These are phyloP conservation scores for Erythrolamprus reginae DNA, from an alignment of 2,113 vertebrate genomes.

Conservation along the genomic window DNA sequence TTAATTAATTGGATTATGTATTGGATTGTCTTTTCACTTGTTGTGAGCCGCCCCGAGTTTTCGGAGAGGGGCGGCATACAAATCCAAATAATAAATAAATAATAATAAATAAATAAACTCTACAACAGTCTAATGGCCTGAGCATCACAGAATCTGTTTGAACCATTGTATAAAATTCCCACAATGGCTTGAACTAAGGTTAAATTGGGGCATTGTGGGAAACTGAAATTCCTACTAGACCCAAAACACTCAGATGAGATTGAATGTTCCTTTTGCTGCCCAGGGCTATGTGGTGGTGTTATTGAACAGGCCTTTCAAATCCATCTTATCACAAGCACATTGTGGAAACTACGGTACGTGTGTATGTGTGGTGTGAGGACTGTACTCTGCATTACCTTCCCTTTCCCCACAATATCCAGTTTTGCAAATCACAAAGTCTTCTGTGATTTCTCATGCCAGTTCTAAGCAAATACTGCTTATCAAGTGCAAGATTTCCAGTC, in stretches of 20 bases:
- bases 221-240: background rate
- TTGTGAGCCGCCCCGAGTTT: too few species aligned
- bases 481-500: background rate
- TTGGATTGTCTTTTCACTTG: too few species aligned
- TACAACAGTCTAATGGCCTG: background rate
- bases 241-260: background rate
- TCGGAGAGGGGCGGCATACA: too few species aligned
- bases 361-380: background rate
- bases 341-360: background rate
- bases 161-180: background rate
- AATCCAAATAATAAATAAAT: too few species aligned
- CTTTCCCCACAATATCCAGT: too few species aligned
- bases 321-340: background rate
- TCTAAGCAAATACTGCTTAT: background rate
- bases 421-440: background rate
- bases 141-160: background rate
- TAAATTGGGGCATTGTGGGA: background rate
- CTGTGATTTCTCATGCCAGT: background rate
- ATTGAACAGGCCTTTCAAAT: background rate
- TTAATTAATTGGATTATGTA: too few species aligned
- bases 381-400: background rate
- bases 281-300: background rate
- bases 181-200: background rate
- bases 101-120: too few species aligned
- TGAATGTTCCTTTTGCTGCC: background rate